Conservation (phyloP, 1,140 invertebrate genomes). For the Lethrus apterus region DNA sequence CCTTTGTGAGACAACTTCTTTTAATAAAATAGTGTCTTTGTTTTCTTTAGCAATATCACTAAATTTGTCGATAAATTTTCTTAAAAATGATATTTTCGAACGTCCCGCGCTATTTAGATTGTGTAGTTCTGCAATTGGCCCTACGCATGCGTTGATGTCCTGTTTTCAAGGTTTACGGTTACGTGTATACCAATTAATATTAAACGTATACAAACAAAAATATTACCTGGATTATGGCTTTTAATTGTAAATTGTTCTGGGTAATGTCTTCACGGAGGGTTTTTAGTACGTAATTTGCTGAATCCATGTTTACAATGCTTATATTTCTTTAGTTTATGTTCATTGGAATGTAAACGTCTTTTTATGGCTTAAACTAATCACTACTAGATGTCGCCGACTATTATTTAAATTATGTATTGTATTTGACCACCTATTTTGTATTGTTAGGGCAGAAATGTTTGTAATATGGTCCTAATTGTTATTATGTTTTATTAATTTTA, state of each 20-base stretch:
- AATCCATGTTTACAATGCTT: slow-evolving; percentile 30
- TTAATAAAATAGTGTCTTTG: slow-evolving; percentile 51
- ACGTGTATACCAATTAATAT: neutral
- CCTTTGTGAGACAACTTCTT: slow-evolving; percentile 59
- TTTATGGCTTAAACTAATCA: neutral
- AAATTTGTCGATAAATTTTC: slow-evolving; percentile 61
- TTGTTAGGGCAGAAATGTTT: too few species aligned
- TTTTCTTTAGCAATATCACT: slow-evolving; percentile 58
- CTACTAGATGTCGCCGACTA: neutral
- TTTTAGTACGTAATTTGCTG: slow-evolving; percentile 30
- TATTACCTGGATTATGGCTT: slow-evolving; percentile 70
- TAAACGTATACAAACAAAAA: slow-evolving; percentile 13
- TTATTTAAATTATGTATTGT: too few species aligned
- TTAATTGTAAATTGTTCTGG: slow-evolving; percentile 63
- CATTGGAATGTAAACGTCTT: neutral
- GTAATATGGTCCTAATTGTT: too few species aligned
- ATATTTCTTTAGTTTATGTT: neutral
- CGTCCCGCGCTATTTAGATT: slow-evolving; percentile 65
- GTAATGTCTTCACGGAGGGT: slow-evolving; percentile 53
- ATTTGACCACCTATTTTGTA: neutral
- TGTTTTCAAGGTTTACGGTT: slow-evolving; percentile 31
- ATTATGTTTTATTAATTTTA: too few species aligned
- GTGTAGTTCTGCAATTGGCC: slow-evolving; percentile 59
- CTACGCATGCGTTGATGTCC: slow-evolving; percentile 61
- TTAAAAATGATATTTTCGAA: slow-evolving; percentile 53